Evolutionary conservation across 64 coral and sea anemone genomes (phyloP), one percentile per base, ranked within the genome.

Genomic region (Exaiptasia diaphana): DNA sequence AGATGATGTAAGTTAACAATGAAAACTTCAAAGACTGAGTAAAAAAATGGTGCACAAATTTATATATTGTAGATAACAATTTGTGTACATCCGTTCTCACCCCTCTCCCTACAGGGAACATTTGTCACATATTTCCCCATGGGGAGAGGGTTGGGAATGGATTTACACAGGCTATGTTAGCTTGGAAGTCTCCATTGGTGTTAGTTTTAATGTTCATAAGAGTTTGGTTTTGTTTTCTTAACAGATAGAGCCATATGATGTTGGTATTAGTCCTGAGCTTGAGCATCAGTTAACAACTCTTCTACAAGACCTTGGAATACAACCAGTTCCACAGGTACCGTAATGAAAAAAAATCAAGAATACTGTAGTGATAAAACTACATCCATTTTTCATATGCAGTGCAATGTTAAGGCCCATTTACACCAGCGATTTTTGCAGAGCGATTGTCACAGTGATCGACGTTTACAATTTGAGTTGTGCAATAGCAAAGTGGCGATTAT

Each of bases 221-320:
- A n/a, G n/a, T n/a, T n/a, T n/a, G n/a, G n/a, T n/a, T n/a, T n/a
- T n/a, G n/a, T n/a, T n/a, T n/a, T n/a, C n/a, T n/a, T n/a, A n/a
- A n/a, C 24, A 99, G 95, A 78, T 99, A 75, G 89, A 91, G 14
- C 95, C 95, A 13, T 81, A 88, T 59, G 85, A 99, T 93, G 95
- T 93, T 76, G 90, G 89, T 67, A 89, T 99, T 38, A 87, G 80
- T 25, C 85, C 89, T 69, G 95, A 99, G 2, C 73, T 91, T 32
- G 95, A 99, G 53, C 64, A 81, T 25, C 95, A 99, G 50, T 26
- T 99, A 2, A 55, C 50, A n/a, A 76, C 50, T 27, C 81, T 91
- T 71, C 90, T 99, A 57, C 56, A 85, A 35, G 75, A 83, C 71
- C 79, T 99, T 41, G 89, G 67, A 29, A 93, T 99, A 55, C 75